Base-by-base conservation (phyloP, 2,797 vertebrate species). In the Syndactyla subalaris region DNA sequence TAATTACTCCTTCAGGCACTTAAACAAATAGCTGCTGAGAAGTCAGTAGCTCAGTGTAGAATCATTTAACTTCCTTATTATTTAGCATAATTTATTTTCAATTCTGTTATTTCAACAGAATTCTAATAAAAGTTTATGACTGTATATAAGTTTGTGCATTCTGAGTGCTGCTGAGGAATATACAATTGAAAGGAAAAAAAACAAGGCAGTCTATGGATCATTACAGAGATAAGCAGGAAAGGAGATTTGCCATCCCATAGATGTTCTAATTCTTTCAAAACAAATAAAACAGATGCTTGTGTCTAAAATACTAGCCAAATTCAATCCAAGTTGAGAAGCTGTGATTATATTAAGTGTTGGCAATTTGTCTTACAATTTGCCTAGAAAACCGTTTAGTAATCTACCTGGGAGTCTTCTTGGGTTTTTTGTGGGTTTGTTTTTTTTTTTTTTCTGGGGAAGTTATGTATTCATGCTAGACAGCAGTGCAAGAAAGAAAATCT, bases 21-120 rank as follows among this genome's bases (percentile, higher is more conserved):
- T 89, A 89, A 95, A 91, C 68, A 78, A 90, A 92, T 90, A 84
- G 76, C 92, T 93, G 85, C 57, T 76, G 88, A 88, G 73, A 89
- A 89, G 76, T 78, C 75, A 74, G 79, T 81, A 82, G n/a, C 82
- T 95, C 36, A 84, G 43, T 51, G 43, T 75, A 93, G 59, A 86
- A 90, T 84, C 73, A 57, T 88, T 97, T 94, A 77, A 81, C 38
- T 91, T 94, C 58, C 48, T 95, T 63, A 32, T 88, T 94, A 88
- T 81, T 94, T 92, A 83, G 55, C 70, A 63, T 96, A 94, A 92
- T 96, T 95, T 92, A 93, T 95, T 93, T 92, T 78, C 91, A 81
- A 73, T 81, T 74, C 39, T 93, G 71, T 92, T 95, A 87, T 92
- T 94, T 93, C 78, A 91, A 62, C 58, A 55, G 54, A 92, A 46